Conservation (phyloP, 2,113 vertebrate genomes). For the Pandion haliaetus region DNA sequence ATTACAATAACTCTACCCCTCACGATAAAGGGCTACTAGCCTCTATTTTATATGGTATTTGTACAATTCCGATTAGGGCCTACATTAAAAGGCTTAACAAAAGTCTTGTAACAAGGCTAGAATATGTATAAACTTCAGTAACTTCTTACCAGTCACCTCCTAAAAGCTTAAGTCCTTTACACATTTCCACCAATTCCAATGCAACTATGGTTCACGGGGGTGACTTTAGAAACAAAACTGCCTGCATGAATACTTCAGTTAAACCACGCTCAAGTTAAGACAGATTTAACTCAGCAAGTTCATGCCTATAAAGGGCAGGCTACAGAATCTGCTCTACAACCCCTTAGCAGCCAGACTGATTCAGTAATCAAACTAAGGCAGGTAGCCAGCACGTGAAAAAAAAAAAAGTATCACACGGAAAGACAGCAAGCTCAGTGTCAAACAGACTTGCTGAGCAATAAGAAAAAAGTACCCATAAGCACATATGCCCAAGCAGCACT, state of each 20-base stretch:
- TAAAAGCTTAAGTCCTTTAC: not conserved
- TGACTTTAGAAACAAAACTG: not conserved
- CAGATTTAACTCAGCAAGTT: rapidly evolving
- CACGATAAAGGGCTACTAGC: not conserved
- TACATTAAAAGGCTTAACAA: not conserved
- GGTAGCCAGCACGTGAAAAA: not conserved
- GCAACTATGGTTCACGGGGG: not conserved
- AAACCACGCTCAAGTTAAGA: not conserved
- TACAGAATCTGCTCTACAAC: not conserved
- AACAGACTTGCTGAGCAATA: not conserved
- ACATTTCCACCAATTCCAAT: not conserved
- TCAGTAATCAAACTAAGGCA: not conserved
- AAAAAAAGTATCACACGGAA: not conserved
- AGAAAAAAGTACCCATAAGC: not conserved
- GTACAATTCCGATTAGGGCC: not conserved
- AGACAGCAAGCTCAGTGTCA: not conserved
- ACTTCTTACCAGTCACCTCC: not conserved
- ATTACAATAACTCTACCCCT: not conserved
- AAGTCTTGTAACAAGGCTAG: not conserved
- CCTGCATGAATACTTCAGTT: not conserved
- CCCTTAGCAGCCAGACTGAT: not conserved
- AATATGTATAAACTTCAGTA: not conserved
- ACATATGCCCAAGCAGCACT: not conserved
- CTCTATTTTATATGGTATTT: not conserved
- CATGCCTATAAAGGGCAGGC: rapidly evolving